Evolutionary conservation across 1,140 invertebrate genomes (phyloP).

Genomic region (Caenorhabditis tropicalis): DNA sequence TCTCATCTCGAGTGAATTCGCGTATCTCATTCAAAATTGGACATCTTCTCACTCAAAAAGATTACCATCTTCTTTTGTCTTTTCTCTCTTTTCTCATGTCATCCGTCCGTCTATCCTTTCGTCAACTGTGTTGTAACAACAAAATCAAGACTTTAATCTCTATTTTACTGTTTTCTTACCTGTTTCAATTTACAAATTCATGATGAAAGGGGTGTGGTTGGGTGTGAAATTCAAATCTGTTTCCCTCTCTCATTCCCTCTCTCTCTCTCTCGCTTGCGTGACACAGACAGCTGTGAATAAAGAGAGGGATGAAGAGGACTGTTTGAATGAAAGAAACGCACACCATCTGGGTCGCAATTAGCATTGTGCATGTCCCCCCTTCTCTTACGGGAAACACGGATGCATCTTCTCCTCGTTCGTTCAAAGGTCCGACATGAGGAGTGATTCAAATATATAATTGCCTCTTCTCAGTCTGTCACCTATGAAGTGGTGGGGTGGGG

Average conservation of each 20-base stretch:
- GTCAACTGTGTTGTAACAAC: background rate
- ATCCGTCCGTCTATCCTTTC: background rate
- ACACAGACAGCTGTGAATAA: constrained; percentile 21
- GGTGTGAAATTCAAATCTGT: background rate
- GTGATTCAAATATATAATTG: constrained; percentile 45
- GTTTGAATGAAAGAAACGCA: background rate
- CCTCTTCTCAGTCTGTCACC: constrained; percentile 19
- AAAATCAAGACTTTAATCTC: background rate
- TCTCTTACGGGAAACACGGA: background rate
- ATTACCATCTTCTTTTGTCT: background rate
- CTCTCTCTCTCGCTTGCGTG: background rate
- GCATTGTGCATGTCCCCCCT: constrained; percentile 40
- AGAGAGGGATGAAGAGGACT: background rate
- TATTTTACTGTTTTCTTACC: background rate
- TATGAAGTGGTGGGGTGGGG: background rate
- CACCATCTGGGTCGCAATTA: constrained; percentile 43
- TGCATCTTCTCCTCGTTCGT: background rate
- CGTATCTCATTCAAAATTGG: constrained; percentile 22
- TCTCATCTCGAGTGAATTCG: background rate
- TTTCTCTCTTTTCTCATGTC: background rate
- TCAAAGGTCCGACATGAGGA: constrained; percentile 27
- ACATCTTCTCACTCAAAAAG: background rate
- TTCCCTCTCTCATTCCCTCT: background rate
- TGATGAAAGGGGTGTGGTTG: constrained; percentile 12
- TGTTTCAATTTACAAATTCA: background rate